Percentiles rank a stretch among this genome's conserved stretches.
These are phyloP conservation scores for Salpingus planirostris DNA, from an alignment of 2,888 invertebrate genomes.

Conservation along the genomic window DNA sequence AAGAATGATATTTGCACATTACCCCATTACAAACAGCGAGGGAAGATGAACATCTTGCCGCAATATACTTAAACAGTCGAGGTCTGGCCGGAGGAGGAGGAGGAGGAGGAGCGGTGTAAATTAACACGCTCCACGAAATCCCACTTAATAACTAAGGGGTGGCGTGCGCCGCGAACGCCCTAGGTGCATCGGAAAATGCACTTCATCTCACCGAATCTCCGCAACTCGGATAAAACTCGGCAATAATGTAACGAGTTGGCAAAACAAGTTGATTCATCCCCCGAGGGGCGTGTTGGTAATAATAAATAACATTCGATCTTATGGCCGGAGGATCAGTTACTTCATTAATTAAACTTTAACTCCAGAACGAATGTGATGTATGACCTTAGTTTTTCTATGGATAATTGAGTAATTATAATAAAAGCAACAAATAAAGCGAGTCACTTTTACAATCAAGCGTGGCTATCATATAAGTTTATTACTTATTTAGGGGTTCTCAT, in stretches of 20 bases:
- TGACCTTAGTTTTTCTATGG: too few species aligned
- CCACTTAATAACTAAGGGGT: slow-evolving; percentile 4
- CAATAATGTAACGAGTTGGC: too few species aligned
- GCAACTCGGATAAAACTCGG: too few species aligned
- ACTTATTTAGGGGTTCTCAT: slow-evolving; percentile 4
- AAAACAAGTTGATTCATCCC: too few species aligned
- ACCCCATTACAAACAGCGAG: slow-evolving; percentile 3
- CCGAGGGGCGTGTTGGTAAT: too few species aligned
- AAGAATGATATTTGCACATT: slow-evolving; percentile 9
- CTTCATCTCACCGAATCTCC: too few species aligned
- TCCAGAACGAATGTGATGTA: too few species aligned
- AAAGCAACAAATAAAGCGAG: slow-evolving; percentile 6
- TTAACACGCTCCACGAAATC: slow-evolving; percentile 8
- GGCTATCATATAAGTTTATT: slow-evolving; percentile 5
- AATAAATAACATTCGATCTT: too few species aligned
- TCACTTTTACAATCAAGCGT: slow-evolving; percentile 7
- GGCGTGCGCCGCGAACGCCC: slow-evolving; percentile 2
- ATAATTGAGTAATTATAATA: too few species aligned
- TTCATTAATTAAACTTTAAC: too few species aligned
- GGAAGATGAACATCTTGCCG: slow-evolving; percentile 4
- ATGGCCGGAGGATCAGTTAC: too few species aligned
- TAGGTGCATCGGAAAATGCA: slow-evolving; percentile 8
- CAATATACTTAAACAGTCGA: slow-evolving; percentile 6
- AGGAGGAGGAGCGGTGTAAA: slow-evolving; percentile 4
- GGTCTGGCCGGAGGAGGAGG: neutral